phyloP scores from a whole-genome alignment of 2,113 vertebrate species.

The Leptodactylus fuscus region DNA sequence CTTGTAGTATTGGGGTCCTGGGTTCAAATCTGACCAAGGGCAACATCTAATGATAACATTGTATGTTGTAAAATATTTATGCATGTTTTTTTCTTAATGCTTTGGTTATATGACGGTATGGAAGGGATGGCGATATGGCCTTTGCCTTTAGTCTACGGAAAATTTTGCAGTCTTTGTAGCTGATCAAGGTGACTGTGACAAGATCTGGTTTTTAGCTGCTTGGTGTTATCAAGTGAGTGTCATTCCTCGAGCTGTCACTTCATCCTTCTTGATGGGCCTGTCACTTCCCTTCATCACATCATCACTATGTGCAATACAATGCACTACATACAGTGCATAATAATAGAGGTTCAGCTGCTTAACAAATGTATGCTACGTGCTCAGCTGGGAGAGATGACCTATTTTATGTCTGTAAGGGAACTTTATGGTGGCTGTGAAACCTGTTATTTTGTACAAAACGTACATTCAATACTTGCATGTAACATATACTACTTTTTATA shows the following conservation, averaged over 20 bases:
- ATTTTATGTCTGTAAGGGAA: background rate
- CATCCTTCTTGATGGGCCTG: constrained; percentile 18
- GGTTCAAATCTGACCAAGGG: too few species aligned
- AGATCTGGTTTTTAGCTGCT: background rate
- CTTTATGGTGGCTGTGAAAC: background rate
- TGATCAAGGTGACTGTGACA: background rate
- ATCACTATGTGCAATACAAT: background rate
- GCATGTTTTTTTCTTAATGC: background rate
- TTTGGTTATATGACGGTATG: background rate
- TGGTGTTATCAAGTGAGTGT: constrained; percentile 16
- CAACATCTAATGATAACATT: too few species aligned
- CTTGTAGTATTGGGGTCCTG: too few species aligned
- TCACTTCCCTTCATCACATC: constrained; percentile 33
- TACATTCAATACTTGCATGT: background rate
- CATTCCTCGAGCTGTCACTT: constrained; percentile 28
- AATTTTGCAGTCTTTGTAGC: background rate
- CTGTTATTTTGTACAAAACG: too few species aligned
- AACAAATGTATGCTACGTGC: background rate
- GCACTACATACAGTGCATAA: background rate
- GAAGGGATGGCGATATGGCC: background rate
- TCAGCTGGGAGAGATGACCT: background rate
- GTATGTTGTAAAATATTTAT: background rate
- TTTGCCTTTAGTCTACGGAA: background rate
- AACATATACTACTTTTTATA: too few species aligned
- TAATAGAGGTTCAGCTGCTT: background rate